phyloP scores from a whole-genome alignment of 37 sponge, comb jelly and placozoan species.

The Agelas oroides region DNA sequence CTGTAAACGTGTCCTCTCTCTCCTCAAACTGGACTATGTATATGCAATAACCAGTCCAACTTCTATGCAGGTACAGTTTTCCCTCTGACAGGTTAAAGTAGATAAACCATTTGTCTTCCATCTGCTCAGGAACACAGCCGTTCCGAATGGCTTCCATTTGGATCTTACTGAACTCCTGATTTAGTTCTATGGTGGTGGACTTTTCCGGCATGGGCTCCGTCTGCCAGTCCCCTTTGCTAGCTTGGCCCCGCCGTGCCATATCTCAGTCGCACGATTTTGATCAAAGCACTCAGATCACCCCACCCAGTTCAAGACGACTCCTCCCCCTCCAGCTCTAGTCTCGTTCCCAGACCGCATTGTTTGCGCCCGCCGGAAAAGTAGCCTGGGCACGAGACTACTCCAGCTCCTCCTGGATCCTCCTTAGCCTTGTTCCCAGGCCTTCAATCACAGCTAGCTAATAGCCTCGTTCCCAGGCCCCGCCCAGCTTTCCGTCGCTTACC shows the following conservation, averaged over 20 bases:
- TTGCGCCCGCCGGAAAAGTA: too few relatives aligned
- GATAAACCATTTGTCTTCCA: constrained; percentile 63
- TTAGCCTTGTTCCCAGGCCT: too few relatives aligned
- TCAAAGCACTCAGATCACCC: too few relatives aligned
- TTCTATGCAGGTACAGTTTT: constrained; percentile 32
- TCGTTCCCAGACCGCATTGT: too few relatives aligned
- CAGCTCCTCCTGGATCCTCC: too few relatives aligned
- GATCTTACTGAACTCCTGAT: background rate
- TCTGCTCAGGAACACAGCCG: constrained; percentile 34
- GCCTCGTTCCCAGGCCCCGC: too few relatives aligned
- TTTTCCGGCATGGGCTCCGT: constrained; percentile 30
- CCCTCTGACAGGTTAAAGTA: constrained; percentile 37
- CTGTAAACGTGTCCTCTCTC: background rate
- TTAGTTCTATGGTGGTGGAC: constrained; percentile 17
- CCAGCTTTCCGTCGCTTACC: too few relatives aligned
- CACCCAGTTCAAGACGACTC: too few relatives aligned
- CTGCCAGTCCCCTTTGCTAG: constrained; percentile 39
- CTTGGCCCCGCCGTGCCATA: background rate
- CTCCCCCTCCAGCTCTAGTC: too few relatives aligned
- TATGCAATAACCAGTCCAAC: constrained; percentile 41
- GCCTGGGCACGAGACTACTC: too few relatives aligned
- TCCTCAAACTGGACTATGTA: constrained; percentile 36
- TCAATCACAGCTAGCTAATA: too few relatives aligned
- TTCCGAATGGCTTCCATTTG: constrained; percentile 6
- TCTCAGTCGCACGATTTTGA: background rate